A percentile compares a stretch with the other conserved stretches of the same genome.
These are phyloP conservation scores for Bombus confusus DNA, from an alignment of 1,140 invertebrate species.

Conservation along the genomic window DNA sequence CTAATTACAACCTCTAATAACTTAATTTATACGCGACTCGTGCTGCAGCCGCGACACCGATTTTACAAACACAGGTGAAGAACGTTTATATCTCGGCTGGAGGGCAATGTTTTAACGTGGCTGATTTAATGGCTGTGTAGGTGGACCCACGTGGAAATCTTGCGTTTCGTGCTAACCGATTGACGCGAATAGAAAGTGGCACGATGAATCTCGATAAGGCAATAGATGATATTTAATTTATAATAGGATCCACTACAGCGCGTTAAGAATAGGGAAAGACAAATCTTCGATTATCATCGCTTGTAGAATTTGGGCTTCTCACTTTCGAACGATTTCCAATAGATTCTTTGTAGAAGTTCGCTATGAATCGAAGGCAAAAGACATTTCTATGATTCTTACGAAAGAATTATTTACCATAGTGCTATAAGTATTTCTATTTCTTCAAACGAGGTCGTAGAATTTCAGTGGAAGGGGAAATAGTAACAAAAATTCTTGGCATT, in stretches of 20 bases:
- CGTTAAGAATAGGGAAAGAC: not conserved
- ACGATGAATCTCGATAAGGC: not conserved
- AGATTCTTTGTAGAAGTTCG: not conserved
- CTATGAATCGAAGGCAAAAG: not conserved
- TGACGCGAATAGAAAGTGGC: not conserved
- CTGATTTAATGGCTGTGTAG: not conserved
- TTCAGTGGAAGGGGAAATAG: no score
- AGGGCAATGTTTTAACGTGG: not conserved
- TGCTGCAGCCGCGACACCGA: no score
- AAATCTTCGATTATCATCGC: not conserved
- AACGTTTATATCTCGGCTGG: not conserved
- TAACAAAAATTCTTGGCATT: no score
- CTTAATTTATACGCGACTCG: conserved; percentile 22
- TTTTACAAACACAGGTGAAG: not conserved
- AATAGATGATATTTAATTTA: not conserved
- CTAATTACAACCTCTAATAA: conserved; percentile 37
- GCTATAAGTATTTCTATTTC: no score
- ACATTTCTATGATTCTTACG: not conserved
- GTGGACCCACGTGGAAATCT: not conserved
- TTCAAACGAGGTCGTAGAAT: no score
- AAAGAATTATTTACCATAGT: not conserved
- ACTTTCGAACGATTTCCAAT: not conserved
- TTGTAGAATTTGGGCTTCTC: not conserved
- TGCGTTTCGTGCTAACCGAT: not conserved
- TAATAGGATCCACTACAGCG: no score